Evolutionary conservation across 2,888 invertebrate genomes (phyloP).

Genomic region (Venustoraphidia nigricollis): DNA sequence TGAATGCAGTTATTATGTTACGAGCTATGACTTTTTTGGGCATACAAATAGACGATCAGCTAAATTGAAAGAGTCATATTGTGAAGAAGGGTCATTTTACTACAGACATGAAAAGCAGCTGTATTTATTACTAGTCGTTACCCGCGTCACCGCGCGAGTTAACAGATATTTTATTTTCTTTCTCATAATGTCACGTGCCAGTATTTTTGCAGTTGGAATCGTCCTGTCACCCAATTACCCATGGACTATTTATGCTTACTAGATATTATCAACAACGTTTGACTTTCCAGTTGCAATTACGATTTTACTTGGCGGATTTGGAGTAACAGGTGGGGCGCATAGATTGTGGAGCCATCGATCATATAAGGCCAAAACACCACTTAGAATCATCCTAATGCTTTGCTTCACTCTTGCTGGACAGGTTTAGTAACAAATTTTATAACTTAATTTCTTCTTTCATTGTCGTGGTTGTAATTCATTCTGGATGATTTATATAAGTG

Average conservation of each 20-base stretch:
- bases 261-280: background rate
- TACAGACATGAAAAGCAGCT: too few relatives aligned
- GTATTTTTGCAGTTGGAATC: too few relatives aligned
- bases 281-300: constrained; percentile 30
- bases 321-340: constrained; percentile 51
- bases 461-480: background rate
- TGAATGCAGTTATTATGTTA: too few relatives aligned
- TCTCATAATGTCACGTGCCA: too few relatives aligned
- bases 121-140: too few relatives aligned
- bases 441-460: background rate
- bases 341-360: constrained; percentile 50
- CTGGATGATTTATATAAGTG: too few relatives aligned
- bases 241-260: background rate
- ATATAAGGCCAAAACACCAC: constrained; percentile 44
- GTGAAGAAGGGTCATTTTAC: too few relatives aligned
- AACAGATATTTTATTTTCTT: too few relatives aligned
- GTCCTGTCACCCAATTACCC: background rate
- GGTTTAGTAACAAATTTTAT: constrained; percentile 25
- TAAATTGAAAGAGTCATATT: too few relatives aligned
- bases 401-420: constrained; percentile 46
- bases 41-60: too few relatives aligned
- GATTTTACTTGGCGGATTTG: constrained; percentile 40
- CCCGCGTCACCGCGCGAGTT: too few relatives aligned
- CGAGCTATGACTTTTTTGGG: too few relatives aligned
- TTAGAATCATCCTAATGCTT: constrained; percentile 39